Evolutionary conservation across 92 coral and sea anemone genomes (phyloP).

Genomic region (Pocillopora meandrina): DNA sequence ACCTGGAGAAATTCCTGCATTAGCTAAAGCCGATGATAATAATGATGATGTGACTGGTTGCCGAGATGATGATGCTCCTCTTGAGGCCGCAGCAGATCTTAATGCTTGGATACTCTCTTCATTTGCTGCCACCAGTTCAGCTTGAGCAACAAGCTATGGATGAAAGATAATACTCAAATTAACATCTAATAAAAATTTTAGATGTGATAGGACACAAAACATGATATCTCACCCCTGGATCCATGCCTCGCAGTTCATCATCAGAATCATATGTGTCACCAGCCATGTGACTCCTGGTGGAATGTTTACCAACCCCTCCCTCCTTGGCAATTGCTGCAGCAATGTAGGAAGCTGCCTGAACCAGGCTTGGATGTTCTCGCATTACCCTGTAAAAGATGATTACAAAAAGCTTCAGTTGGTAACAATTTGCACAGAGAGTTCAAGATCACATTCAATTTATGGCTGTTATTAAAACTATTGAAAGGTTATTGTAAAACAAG

Average conservation of each 20-base stretch:
- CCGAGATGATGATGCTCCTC: conserved; percentile 33
- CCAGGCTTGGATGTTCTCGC: conserved; percentile 84
- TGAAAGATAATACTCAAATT: not conserved
- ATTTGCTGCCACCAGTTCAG: conserved; percentile 89
- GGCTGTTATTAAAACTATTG: not conserved
- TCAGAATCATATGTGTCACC: conserved; percentile 65
- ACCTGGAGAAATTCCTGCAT: conserved; percentile 78
- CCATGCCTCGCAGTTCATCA: conserved; percentile 80
- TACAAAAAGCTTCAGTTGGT: not conserved
- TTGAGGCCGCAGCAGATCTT: conserved; percentile 44
- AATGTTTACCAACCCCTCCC: conserved; percentile 49
- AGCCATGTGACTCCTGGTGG: conserved; percentile 32
- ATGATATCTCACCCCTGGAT: conserved; percentile 80
- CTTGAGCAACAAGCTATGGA: conserved; percentile 80
- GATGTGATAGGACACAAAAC: not conserved
- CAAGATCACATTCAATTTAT: not conserved
- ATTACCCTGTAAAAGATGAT: conserved; percentile 60
- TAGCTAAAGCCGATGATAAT: conserved; percentile 85
- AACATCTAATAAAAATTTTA: not conserved
- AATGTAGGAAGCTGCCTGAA: conserved; percentile 95
- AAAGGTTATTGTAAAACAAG: no score
- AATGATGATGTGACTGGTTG: conserved; percentile 81
- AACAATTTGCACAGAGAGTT: no score
- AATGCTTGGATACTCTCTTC: conserved; percentile 87
- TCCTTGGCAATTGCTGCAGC: conserved; percentile 96